Evolutionary conservation across 2,888 invertebrate genomes (phyloP).

Genomic region (Heliconius ethilla): DNA sequence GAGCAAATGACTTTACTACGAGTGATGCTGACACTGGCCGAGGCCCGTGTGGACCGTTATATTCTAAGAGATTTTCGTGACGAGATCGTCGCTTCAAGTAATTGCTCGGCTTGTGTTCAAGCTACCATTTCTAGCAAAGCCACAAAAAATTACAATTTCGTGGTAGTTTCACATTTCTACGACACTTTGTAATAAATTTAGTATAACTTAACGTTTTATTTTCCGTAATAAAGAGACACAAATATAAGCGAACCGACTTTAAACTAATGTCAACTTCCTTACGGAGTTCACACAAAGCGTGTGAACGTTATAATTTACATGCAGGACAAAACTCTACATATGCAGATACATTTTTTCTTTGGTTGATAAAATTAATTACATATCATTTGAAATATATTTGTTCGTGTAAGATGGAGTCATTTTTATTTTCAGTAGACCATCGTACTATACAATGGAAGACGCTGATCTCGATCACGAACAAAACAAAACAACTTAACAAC

Average conservation of each 20-base stretch:
- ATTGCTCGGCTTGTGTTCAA: slow-evolving; percentile 52
- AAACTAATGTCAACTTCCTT: slow-evolving; percentile 40
- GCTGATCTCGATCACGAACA: slow-evolving; percentile 42
- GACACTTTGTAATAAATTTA: slow-evolving; percentile 6
- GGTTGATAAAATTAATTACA: neutral
- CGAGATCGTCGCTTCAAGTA: slow-evolving; percentile 58
- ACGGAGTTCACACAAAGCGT: slow-evolving; percentile 43
- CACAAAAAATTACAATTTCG: slow-evolving; percentile 34
- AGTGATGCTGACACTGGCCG: slow-evolving; percentile 59
- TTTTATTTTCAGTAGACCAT: slow-evolving; percentile 21
- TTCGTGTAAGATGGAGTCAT: neutral
- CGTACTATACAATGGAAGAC: slow-evolving; percentile 38
- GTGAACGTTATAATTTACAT: slow-evolving; percentile 42
- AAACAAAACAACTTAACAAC: slow-evolving; percentile 49
- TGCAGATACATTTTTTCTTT: slow-evolving; percentile 20
- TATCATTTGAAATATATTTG: neutral
- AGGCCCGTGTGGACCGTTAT: slow-evolving; percentile 60
- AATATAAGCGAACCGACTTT: slow-evolving; percentile 26
- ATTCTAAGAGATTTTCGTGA: slow-evolving; percentile 65
- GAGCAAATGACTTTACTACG: slow-evolving; percentile 65
- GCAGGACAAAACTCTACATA: slow-evolving; percentile 36
- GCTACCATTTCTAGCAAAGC: slow-evolving; percentile 46
- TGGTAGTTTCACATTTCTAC: slow-evolving; percentile 4
- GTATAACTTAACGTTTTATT: neutral
- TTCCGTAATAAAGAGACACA: slow-evolving; percentile 16